These are phyloP conservation scores for Cyanistes caeruleus DNA, from an alignment of 2,113 vertebrate species.

Conservation along the genomic window DNA sequence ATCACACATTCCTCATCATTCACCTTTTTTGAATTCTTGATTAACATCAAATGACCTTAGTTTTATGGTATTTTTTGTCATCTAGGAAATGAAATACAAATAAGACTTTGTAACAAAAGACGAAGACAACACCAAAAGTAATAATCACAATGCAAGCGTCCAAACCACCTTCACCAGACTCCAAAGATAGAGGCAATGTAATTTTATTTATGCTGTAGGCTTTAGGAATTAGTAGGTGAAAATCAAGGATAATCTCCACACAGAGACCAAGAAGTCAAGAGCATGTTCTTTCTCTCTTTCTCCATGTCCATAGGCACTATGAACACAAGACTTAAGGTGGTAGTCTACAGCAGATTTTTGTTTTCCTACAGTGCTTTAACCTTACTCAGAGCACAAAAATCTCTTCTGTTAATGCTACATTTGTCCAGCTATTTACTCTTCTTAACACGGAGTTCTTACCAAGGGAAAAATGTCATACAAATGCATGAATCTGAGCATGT, in stretches of 20 bases:
- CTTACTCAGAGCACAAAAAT: not conserved
- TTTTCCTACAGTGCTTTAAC: not conserved
- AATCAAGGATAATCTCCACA: not conserved
- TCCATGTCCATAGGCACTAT: not conserved
- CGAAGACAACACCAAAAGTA: not conserved
- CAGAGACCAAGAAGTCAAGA: not conserved
- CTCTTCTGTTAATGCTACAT: not conserved
- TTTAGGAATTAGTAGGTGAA: not conserved
- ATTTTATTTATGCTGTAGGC: not conserved
- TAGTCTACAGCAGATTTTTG: not conserved
- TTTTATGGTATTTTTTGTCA: not conserved
- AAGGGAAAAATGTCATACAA: not conserved
- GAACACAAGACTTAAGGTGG: not conserved
- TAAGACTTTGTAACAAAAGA: not conserved
- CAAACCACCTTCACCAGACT: not conserved
- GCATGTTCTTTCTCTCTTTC: not conserved
- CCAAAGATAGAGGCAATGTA: not conserved
- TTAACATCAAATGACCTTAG: slow-evolving; percentile 6
- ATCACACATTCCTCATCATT: not conserved
- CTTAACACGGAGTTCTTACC: not conserved
- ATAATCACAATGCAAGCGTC: not conserved
- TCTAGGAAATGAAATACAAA: slow-evolving; percentile 10
- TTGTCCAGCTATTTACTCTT: not conserved
- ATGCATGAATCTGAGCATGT: not conserved
- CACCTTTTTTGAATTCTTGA: slow-evolving; percentile 15